Percentiles rank a stretch among this genome's conserved stretches.
phyloP scores from a whole-genome alignment of 1,140 invertebrate species.

The Eriocheir sinensis region DNA sequence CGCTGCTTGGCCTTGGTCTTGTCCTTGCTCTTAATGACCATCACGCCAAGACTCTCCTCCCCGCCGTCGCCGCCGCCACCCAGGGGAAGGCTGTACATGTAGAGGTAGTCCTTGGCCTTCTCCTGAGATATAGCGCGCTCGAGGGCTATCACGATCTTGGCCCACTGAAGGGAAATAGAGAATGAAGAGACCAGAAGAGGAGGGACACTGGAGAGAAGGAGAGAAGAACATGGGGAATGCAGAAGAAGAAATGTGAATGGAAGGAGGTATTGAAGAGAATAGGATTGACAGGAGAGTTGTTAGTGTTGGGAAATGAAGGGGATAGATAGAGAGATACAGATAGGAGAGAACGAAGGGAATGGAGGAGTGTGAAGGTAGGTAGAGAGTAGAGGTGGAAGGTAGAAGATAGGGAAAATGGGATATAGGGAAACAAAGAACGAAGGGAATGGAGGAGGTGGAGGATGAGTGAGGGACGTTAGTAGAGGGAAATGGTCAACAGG shows the following conservation, averaged over 20 bases:
- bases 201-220: not conserved
- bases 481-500: not conserved
- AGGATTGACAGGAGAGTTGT: too few species aligned
- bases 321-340: not conserved
- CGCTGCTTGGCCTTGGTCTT: constrained; percentile 97
- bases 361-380: not conserved
- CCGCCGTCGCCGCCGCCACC: constrained; percentile 88
- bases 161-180: constrained; percentile 89
- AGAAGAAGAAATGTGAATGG: too few species aligned
- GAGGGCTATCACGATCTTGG: constrained; percentile 97
- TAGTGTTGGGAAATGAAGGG: not conserved
- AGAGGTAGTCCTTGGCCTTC: constrained; percentile 93
- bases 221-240: not conserved
- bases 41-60: constrained; percentile 88
- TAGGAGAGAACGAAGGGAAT: not conserved
- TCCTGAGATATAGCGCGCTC: constrained; percentile 95
- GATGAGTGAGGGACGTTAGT: not conserved
- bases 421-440: not conserved
- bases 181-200: not conserved
- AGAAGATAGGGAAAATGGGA: not conserved
- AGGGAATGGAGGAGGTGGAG: not conserved
- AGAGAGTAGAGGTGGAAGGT: too few species aligned
- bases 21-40: constrained; percentile 98
- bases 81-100: constrained; percentile 97
- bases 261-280: too few species aligned